Conservation (phyloP, 2,888 invertebrate species). For the Tenodera sinensis region DNA sequence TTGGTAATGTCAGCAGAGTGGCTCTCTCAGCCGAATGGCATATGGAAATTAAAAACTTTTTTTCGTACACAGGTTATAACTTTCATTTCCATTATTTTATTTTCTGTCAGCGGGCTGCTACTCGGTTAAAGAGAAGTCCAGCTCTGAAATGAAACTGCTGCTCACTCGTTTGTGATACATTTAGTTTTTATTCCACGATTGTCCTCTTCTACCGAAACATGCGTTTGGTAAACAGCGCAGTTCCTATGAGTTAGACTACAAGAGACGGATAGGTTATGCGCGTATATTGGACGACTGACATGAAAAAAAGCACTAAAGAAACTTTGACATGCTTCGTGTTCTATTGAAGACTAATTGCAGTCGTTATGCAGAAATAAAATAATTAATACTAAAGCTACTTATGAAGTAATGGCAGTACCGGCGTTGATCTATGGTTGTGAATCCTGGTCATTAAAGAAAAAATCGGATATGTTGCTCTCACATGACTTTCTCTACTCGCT, state of each 20-base stretch:
- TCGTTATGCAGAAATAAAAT: too few relatives aligned
- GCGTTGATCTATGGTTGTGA: too few relatives aligned
- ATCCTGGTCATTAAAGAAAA: too few relatives aligned
- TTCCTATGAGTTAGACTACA: background rate
- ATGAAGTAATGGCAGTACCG: too few relatives aligned
- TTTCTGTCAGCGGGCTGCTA: background rate
- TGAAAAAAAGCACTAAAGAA: too few relatives aligned
- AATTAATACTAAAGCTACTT: too few relatives aligned
- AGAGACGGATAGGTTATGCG: background rate
- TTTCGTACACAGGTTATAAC: background rate
- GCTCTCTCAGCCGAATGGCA: background rate
- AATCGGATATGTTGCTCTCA: too few relatives aligned
- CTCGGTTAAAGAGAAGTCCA: background rate
- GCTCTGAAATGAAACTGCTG: background rate
- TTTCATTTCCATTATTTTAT: background rate
- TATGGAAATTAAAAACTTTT: background rate
- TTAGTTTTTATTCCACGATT: background rate
- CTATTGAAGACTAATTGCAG: too few relatives aligned
- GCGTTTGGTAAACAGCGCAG: background rate
- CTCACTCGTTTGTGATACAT: background rate
- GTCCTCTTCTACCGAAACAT: background rate
- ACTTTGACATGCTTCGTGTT: too few relatives aligned
- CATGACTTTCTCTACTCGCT: too few relatives aligned
- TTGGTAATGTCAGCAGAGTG: background rate
- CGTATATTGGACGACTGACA: too few relatives aligned